Evolutionary conservation across 2,888 invertebrate genomes (phyloP).

Genomic region (Pterostichus madidus): DNA sequence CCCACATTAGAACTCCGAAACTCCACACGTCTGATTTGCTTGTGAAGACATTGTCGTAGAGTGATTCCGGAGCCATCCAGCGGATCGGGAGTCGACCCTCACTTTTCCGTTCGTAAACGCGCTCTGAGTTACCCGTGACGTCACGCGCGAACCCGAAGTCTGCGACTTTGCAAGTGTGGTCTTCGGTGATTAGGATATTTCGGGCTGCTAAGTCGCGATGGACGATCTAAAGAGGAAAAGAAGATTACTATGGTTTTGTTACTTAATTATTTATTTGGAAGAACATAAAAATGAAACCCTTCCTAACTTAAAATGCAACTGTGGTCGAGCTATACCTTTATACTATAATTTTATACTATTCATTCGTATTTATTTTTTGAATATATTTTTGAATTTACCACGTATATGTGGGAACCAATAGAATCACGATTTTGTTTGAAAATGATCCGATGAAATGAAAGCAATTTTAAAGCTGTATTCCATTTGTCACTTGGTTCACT

Average conservation of each 20-base stretch:
- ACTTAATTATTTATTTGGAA: no score
- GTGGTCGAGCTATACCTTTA: no score
- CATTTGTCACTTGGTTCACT: no score
- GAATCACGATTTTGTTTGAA: no score
- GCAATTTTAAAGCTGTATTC: no score
- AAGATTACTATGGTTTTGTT: neutral
- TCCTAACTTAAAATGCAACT: no score
- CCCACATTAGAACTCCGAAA: constrained; percentile 96
- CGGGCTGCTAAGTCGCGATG: constrained; percentile 94
- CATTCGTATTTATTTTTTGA: no score
- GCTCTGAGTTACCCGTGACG: constrained; percentile 85
- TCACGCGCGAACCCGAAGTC: constrained; percentile 97
- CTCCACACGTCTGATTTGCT: constrained; percentile 98
- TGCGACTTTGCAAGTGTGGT: constrained; percentile 93
- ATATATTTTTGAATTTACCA: no score
- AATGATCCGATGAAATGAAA: no score
- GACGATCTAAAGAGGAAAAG: constrained; percentile 82
- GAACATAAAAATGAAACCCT: no score
- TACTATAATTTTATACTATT: no score
- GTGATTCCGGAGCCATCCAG: constrained; percentile 98
- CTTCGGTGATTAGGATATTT: constrained; percentile 92
- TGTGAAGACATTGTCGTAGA: constrained; percentile 96
- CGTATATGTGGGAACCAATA: no score
- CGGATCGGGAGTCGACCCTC: constrained; percentile 85
- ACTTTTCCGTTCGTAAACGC: constrained; percentile 92